Evolutionary conservation across 2,888 invertebrate genomes (phyloP), one percentile per base, ranked within the genome.

Genomic region (Erebia epiphron): DNA sequence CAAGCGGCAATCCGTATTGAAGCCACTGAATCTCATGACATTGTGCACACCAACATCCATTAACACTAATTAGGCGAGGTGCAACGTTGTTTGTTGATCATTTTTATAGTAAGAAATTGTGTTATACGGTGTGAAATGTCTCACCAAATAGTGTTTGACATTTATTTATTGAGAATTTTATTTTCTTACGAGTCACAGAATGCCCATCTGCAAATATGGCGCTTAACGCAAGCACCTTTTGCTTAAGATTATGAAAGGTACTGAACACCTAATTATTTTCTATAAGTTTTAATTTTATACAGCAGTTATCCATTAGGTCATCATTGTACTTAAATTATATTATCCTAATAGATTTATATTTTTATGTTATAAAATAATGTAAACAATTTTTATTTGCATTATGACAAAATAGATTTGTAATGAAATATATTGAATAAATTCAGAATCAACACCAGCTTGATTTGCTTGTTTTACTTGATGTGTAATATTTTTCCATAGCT

Each of bases 151-250:
- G 91, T 89, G 90, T 91, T 91, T 89, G 91, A 91, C 91, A 91
- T 91, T 93, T 89, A 92, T 92, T 92, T 93, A 92, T 92, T 93
- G 91, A 92, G 85, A 92, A 91, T 91, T 92, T 92, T 92, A 92
- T 93, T 92, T 92, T 92, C 91, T 87, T 92, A 93, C 89, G 87
- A 83, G 82, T 88, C 87, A 84, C 85, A 81, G 71, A 70, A 84
- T 92, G 92, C 84, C 87, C 92, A 92, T 93, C 93, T 93, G 93
- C 93, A 93, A 93, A 93, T 93, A 92, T 93, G 93, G 93, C 87
- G 80, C 80, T 79, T 79, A 79, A 81, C 81, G 81, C 83, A 79
- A 83, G 81, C 81, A 76, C 81, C 77, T 14, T 43, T 41, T 80
- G 83, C 84, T 84, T 82, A 76, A 79, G 80, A 74, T 80, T 79